A percentile compares a stretch with the other conserved stretches of the same genome.
These are phyloP conservation scores for Drosophila peninsularis DNA, from an alignment of 2,888 invertebrate species.

Conservation along the genomic window DNA sequence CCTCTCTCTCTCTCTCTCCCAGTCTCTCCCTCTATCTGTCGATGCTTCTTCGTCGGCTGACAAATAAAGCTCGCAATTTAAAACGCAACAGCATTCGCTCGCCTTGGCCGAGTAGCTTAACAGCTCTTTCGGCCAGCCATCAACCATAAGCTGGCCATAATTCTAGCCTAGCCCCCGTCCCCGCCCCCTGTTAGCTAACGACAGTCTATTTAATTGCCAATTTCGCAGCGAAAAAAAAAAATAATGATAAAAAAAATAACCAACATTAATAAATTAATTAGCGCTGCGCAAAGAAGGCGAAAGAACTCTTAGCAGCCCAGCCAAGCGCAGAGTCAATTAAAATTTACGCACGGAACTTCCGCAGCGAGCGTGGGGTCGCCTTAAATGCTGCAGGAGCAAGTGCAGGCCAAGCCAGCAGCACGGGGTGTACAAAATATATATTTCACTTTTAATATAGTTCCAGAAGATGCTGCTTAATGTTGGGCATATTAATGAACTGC, in stretches of 20 bases:
- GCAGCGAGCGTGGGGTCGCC: slow-evolving; percentile 3
- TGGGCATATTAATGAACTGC: background rate
- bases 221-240: slow-evolving; percentile 44
- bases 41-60: slow-evolving; percentile 25
- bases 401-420: background rate
- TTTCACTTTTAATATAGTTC: background rate
- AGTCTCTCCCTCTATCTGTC: background rate
- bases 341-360: slow-evolving; percentile 53
- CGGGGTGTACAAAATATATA: background rate
- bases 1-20: slow-evolving; percentile 28
- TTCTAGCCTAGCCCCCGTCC: slow-evolving; percentile 14
- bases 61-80: slow-evolving; percentile 71
- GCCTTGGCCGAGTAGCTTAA: slow-evolving; percentile 22
- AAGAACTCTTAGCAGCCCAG: slow-evolving; percentile 35
- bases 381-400: background rate
- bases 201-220: slow-evolving; percentile 71
- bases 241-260: slow-evolving; percentile 47
- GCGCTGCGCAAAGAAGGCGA: slow-evolving; percentile 8
- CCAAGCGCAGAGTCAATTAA: slow-evolving; percentile 68
- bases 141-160: slow-evolving; percentile 53
- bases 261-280: slow-evolving; percentile 77
- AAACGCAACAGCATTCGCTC: slow-evolving; percentile 35
- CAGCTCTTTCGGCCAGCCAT: slow-evolving; percentile 31
- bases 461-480: background rate
- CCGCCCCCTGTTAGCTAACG: slow-evolving; percentile 34